Base-by-base conservation (phyloP, 2,797 vertebrate genomes). In the Gouania willdenowi region DNA sequence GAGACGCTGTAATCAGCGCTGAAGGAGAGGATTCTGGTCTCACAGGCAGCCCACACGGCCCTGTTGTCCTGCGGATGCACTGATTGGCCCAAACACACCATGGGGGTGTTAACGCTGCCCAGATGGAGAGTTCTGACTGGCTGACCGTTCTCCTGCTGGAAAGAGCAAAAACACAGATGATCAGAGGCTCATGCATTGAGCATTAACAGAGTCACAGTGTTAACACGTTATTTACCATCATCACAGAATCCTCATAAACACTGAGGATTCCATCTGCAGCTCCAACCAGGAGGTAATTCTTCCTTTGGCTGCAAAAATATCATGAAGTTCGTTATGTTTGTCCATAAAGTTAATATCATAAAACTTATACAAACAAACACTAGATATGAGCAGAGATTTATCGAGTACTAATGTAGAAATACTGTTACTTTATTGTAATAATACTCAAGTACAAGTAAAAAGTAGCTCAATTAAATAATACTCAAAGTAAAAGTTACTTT, bases 1-100 rank as follows among this genome's bases (percentile, higher is more conserved):
- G 88, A 85, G 71, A 95, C 70, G 19, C 86, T 84, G 36, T 94
- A 93, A 51, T 94, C 90, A 24, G 60, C 84, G 0, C 87, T 85
- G 50, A 98, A 82, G 3, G 87, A 89, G 59, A 97, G 68, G 58
- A 96, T 71, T 56, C 78, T 92, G 56, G 92, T 90, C 12, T 95
- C 95, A 55, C 95, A 98, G 65, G 90, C 88, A 19, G 91, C 94
- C 95, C 95, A 98, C 56, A 92, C 72, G 0, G 60, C 43, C 45
- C 83, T 82, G 66, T 79, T 86, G 68, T 97, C 95, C 43, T 82
- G 53, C 4, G 87, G 74, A 38, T 85, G 86, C 2, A 50, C 47
- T 0, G 92, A 95, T 61, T 89, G 89, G 0, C 86, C 88, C 71
- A 98, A 49, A 53, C 92, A 92, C 88, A 94, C 84, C 27, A 99